Evolutionary conservation across 2,888 invertebrate species (phyloP).

Genomic region (Sclerodermus sp.): DNA sequence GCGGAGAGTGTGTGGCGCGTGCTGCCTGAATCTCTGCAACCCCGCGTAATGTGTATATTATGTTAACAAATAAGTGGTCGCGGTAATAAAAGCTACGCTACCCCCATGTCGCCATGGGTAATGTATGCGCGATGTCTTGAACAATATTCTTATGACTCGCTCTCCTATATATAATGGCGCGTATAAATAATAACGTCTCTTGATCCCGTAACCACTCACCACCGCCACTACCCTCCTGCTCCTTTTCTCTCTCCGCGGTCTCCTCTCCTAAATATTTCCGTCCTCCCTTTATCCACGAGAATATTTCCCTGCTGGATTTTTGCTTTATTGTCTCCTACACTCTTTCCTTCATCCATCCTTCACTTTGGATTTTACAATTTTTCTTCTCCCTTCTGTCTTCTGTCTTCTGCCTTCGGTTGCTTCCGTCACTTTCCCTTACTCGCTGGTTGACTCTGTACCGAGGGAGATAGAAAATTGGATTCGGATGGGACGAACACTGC

Average conservation of each 20-base stretch:
- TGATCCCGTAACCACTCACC: too few species aligned
- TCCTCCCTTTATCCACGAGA: too few species aligned
- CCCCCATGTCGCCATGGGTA: constrained; percentile 20
- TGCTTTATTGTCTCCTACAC: too few species aligned
- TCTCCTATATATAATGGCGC: constrained; percentile 48
- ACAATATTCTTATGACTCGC: constrained; percentile 53
- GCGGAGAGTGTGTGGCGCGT: constrained; percentile 24
- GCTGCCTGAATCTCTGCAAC: constrained; percentile 29
- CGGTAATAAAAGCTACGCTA: constrained; percentile 47
- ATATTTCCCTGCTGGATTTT: too few species aligned
- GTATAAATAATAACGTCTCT: constrained; percentile 50
- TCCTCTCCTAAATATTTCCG: constrained; percentile 3
- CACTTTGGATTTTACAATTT: too few species aligned
- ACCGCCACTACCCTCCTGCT: too few species aligned
- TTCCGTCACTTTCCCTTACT: too few species aligned
- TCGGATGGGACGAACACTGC: constrained; percentile 6
- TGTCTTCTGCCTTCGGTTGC: too few species aligned
- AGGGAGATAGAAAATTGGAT: background rate
- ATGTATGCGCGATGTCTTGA: constrained; percentile 54
- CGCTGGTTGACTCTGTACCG: background rate
- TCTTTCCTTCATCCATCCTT: too few species aligned
- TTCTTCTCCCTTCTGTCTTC: too few species aligned
- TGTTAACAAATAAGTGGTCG: constrained; percentile 55
- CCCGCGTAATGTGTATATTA: constrained; percentile 50
- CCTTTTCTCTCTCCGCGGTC: background rate